A percentile compares a stretch with the other conserved stretches of the same genome.
phyloP scores from a whole-genome alignment of 2,113 vertebrate genomes.

The Callipepla californica region DNA sequence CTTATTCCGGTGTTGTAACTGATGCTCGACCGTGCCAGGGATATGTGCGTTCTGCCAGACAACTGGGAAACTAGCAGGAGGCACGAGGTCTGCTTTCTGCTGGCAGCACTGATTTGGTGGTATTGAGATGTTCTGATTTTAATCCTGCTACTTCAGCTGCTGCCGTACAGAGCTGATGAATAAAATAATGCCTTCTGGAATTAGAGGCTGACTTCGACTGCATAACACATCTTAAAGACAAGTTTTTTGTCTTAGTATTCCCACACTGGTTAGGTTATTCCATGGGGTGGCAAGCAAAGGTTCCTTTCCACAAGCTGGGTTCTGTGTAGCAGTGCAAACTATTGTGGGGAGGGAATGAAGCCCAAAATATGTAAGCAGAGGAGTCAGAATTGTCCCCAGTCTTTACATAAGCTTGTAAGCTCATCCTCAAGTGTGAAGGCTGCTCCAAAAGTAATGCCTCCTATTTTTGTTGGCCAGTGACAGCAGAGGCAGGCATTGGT shows the following conservation, averaged over 20 bases:
- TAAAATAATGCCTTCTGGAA: neutral
- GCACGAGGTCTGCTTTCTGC: neutral
- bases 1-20: neutral
- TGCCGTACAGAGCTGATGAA: neutral
- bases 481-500: no score
- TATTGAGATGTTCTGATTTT: neutral
- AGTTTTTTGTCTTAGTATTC: neutral
- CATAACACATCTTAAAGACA: neutral
- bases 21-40: neutral
- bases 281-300: neutral
- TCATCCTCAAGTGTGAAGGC: neutral
- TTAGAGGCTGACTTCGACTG: neutral
- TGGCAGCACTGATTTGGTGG: neutral
- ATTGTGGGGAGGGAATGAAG: neutral
- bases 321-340: neutral
- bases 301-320: neutral
- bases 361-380: neutral
- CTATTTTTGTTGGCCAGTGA: neutral
- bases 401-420: neutral
- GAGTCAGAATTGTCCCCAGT: neutral
- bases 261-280: neutral
- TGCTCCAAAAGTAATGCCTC: neutral
- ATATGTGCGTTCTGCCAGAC: neutral
- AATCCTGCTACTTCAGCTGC: neutral
- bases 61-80: neutral